Percentiles rank a stretch among this genome's conserved stretches.
Evolutionary conservation across 2,113 vertebrate species (phyloP).

Genomic region (Nasalis larvatus): DNA sequence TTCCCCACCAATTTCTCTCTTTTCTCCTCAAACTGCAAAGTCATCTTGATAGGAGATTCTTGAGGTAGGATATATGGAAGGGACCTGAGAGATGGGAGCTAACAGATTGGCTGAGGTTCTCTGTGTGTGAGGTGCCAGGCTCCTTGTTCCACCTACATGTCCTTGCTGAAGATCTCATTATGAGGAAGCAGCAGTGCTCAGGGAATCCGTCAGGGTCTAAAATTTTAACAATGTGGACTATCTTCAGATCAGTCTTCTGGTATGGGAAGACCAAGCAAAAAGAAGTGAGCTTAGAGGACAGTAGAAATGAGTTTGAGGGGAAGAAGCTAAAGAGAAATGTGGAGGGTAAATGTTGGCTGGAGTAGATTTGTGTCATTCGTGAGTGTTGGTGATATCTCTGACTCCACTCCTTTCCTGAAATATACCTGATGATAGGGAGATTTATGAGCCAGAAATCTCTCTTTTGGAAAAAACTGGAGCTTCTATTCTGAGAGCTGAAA

Average conservation of each 20-base stretch:
- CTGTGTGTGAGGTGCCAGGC: neutral
- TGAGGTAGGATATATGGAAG: neutral
- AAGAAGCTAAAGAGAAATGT: neutral
- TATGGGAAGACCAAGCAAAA: neutral
- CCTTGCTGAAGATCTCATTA: neutral
- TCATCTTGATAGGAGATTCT: neutral
- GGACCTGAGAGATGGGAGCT: neutral
- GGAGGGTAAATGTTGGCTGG: neutral
- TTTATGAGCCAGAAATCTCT: neutral
- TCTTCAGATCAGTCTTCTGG: neutral
- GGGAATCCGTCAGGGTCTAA: neutral
- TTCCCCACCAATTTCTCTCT: neutral
- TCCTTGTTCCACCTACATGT: neutral
- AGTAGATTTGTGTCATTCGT: neutral
- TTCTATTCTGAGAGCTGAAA: neutral
- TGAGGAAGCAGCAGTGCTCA: neutral
- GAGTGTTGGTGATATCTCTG: neutral
- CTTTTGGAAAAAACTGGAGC: neutral
- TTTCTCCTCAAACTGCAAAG: neutral
- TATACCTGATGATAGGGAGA: neutral
- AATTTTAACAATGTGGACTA: neutral
- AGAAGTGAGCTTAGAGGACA: neutral
- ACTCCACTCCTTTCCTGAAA: neutral
- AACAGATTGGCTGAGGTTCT: neutral
- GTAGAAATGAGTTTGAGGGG: neutral